A percentile compares a stretch with the other conserved stretches of the same genome.
Evolutionary conservation across 2,888 invertebrate genomes (phyloP).

Genomic region (Chorisops tibialis): DNA sequence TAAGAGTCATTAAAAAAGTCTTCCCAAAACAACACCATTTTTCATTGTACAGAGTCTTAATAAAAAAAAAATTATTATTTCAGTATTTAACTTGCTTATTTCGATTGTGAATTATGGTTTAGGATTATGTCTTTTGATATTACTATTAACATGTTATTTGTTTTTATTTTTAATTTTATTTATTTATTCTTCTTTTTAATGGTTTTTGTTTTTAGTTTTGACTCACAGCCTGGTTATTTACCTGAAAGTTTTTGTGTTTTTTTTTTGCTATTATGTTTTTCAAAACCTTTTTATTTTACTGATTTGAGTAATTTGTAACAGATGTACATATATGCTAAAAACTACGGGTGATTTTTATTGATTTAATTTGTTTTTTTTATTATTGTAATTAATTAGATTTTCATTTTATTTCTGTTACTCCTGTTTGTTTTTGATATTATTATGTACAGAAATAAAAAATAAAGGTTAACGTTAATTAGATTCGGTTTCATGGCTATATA

Average conservation of each 20-base stretch:
- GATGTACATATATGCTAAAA: too few relatives aligned
- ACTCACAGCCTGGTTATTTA: slow-evolving; percentile 27
- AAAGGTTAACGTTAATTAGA: too few relatives aligned
- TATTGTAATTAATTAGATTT: background rate
- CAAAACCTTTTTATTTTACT: background rate
- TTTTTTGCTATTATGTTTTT: slow-evolving; percentile 20
- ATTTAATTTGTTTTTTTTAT: background rate
- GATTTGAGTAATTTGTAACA: background rate
- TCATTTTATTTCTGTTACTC: background rate
- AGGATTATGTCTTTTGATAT: too few relatives aligned
- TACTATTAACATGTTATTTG: background rate
- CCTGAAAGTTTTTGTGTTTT: slow-evolving; percentile 24
- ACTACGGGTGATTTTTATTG: background rate
- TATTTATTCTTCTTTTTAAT: background rate
- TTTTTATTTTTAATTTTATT: background rate
- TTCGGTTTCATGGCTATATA: too few relatives aligned
- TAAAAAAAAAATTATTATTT: too few relatives aligned
- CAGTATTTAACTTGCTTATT: too few relatives aligned
- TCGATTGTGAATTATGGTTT: too few relatives aligned
- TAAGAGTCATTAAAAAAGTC: too few relatives aligned
- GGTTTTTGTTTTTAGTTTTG: slow-evolving; percentile 13
- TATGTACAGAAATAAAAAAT: too few relatives aligned
- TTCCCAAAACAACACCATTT: too few relatives aligned
- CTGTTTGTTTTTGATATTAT: background rate
- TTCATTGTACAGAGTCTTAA: too few relatives aligned